Conservation (phyloP, 30 jellyfish, hydroid and myxozoan species). For the Hydractinia symbiolongicarpus region DNA sequence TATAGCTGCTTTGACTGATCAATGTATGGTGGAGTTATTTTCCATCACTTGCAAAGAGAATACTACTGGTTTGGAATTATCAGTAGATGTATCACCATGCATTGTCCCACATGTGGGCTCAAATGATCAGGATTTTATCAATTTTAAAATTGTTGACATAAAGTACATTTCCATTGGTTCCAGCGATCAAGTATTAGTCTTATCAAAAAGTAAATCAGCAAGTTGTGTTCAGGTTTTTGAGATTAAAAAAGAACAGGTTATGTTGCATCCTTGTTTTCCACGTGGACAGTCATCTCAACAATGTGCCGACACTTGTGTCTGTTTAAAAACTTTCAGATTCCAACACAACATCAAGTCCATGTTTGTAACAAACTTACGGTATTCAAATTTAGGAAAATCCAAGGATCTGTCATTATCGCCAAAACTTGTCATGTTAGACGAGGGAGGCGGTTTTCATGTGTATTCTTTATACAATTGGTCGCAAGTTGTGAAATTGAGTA, state of each 20-base stretch:
- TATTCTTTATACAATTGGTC: conserved; percentile 5
- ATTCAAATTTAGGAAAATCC: background rate
- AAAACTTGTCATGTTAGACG: conserved; percentile 1
- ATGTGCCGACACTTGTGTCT: conserved; percentile 10
- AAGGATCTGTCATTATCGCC: conserved; percentile 7
- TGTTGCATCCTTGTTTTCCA: conserved; percentile 56
- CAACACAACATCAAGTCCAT: background rate
- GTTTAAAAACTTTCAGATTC: conserved; percentile 20
- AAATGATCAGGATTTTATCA: conserved; percentile 27
- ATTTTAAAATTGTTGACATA: conserved; percentile 37
- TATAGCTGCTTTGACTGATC: conserved; percentile 46
- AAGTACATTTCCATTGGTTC: conserved; percentile 34
- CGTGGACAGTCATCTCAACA: conserved; percentile 32
- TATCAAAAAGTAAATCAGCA: conserved; percentile 40
- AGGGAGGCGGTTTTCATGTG: conserved; percentile 10
- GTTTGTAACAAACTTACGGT: conserved; percentile 14
- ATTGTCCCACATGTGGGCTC: conserved; percentile 50
- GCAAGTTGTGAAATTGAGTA: background rate
- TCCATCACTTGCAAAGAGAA: conserved; percentile 32
- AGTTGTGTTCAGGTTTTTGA: conserved; percentile 49
- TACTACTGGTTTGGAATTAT: conserved; percentile 33
- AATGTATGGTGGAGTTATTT: conserved; percentile 51
- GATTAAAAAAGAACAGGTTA: conserved; percentile 44
- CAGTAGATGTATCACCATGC: conserved; percentile 62
- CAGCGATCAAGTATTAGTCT: conserved; percentile 39